phyloP scores from a whole-genome alignment of 2,797 vertebrate species.

The Falco berigora region DNA sequence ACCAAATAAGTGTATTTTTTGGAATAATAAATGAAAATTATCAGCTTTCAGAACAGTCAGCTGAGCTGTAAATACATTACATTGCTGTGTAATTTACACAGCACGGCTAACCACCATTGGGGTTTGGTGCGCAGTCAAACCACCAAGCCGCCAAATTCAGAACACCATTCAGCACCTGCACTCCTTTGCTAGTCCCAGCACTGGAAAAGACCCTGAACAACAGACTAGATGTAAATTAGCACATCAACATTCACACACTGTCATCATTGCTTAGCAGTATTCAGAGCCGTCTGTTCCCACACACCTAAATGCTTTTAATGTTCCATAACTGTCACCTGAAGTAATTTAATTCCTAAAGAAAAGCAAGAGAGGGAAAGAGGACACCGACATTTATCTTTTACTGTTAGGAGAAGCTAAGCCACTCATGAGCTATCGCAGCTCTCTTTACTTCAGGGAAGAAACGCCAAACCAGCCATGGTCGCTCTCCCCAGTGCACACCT shows the following conservation, averaged over 20 bases:
- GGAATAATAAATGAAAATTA: not conserved
- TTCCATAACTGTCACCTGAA: not conserved
- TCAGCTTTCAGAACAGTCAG: not conserved
- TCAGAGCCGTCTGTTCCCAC: not conserved
- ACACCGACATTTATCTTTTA: not conserved
- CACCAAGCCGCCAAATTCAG: fast-evolving
- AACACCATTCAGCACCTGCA: not conserved
- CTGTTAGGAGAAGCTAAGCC: not conserved
- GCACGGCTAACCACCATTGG: not conserved
- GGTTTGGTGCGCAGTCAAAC: not conserved
- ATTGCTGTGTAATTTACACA: not conserved
- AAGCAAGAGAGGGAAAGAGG: not conserved
- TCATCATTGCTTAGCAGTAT: not conserved
- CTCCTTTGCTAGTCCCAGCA: not conserved
- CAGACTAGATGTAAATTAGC: not conserved
- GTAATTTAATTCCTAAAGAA: not conserved
- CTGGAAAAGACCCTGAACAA: not conserved
- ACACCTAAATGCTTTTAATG: not conserved
- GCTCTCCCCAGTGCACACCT: too few relatives aligned
- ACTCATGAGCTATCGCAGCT: fast-evolving
- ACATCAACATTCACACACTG: not conserved
- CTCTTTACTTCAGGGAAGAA: fast-evolving
- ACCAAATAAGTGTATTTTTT: not conserved
- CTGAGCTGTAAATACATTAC: not conserved
- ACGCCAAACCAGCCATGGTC: fast-evolving